Base-by-base conservation (phyloP, 2,113 vertebrate genomes). In the Vidua chalybeata region DNA sequence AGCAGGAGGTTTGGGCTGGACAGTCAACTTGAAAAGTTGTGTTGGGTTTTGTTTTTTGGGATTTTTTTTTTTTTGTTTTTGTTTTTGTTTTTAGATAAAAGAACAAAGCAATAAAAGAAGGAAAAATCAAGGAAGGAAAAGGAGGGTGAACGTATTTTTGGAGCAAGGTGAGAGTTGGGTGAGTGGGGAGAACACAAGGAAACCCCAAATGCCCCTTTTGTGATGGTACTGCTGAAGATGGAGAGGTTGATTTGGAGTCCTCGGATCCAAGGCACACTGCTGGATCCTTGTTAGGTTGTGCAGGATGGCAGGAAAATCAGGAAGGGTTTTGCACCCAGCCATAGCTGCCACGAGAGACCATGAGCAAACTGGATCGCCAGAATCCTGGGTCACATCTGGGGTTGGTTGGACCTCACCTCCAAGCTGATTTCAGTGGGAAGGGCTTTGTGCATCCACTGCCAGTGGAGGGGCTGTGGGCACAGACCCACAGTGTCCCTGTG, bases 321-420 rank as follows among this genome's bases (percentile, higher is more conserved):
- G 30, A 43, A 72, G n/a, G 5, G 18, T 67, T 79, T 75, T 79
- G 41, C 18, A 88, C 26, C n/a, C 75, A 79, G 66, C 28, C 16
- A 6, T 2, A 54, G 43, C 58, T 35, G 18, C 45, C 46, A 66
- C 0, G 0, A 39, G 18, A 67, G 37, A 43, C 12, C 0, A 0
- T 10, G 17, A 46, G 43, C 39, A 92, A 68, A 30, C 12, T 14
- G 17, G 10, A 33, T 18, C 4, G 33, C 12, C 33, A 51, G 18
- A 94, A 33, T n/a, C n/a, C 11, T 46, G 35, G 49, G 58, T 51
- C 49, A 45, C 4, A 56, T 30, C 35, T 7, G 2, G 30, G 20
- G 13, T 9, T 16, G 5, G 35, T 12, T 81, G 41, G 55, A 48
- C 33, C 77, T 43, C 24, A 31, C 7, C 35, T 80, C 63, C 45